These are phyloP conservation scores for Lamprologus callipterus DNA, from an alignment of 2,113 vertebrate genomes.

Conservation along the genomic window DNA sequence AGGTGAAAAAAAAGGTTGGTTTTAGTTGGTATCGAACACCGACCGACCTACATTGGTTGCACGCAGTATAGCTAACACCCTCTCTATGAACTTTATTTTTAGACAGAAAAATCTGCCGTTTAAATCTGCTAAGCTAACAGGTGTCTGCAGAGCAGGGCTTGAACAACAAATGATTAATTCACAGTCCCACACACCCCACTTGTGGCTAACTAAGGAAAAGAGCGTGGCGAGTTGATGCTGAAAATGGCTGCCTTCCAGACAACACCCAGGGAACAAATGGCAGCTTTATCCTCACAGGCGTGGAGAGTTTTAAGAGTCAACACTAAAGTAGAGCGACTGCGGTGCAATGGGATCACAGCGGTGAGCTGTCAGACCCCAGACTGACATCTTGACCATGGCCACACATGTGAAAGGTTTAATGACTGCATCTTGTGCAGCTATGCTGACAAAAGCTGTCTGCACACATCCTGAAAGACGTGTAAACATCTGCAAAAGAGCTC, in stretches of 20 bases:
- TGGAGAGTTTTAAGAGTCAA: background rate
- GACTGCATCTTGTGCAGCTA: background rate
- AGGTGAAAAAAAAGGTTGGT: background rate
- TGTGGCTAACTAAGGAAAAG: background rate
- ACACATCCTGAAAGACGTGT: background rate
- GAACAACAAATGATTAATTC: background rate
- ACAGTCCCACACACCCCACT: background rate
- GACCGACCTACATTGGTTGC: background rate
- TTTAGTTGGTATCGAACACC: background rate
- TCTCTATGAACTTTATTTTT: background rate
- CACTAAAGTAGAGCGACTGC: background rate
- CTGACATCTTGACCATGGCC: background rate
- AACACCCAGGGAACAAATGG: constrained; percentile 18
- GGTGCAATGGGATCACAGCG: background rate
- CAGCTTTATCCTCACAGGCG: background rate
- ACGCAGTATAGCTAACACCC: background rate
- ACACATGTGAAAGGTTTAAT: background rate
- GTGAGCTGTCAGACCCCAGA: background rate
- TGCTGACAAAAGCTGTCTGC: background rate
- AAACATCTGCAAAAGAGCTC: background rate
- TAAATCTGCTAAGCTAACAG: background rate
- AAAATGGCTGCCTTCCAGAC: constrained; percentile 14
- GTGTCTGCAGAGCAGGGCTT: background rate
- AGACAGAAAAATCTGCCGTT: background rate
- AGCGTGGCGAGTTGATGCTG: background rate